Conservation (phyloP, 2,888 invertebrate genomes). For the Sisyra nigra region DNA sequence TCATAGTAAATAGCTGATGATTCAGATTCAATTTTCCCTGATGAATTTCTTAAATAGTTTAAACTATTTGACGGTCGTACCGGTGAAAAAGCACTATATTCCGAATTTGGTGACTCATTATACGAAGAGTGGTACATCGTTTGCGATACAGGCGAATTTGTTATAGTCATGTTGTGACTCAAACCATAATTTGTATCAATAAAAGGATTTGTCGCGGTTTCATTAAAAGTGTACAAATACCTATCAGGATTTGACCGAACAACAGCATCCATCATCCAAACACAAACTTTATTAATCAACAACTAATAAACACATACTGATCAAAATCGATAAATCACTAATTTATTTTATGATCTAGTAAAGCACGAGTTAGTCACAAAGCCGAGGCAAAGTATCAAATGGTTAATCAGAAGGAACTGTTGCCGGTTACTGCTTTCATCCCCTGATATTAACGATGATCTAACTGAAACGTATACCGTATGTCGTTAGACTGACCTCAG, state of each 20-base stretch:
- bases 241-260: not conserved
- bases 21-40: too few relatives aligned
- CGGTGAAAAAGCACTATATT: constrained; percentile 3
- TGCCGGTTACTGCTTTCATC: too few relatives aligned
- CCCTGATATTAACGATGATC: too few relatives aligned
- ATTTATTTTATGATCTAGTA: too few relatives aligned
- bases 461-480: constrained; percentile 1
- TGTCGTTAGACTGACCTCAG: constrained; percentile 8
- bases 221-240: not conserved
- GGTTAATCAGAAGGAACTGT: too few relatives aligned
- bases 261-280: not conserved
- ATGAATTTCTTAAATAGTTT: too few relatives aligned
- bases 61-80: not conserved
- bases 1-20: not conserved
- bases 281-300: not conserved
- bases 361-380: too few relatives aligned
- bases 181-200: not conserved
- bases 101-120: constrained; percentile 2
- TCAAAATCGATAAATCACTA: too few relatives aligned
- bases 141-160: not conserved
- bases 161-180: not conserved
- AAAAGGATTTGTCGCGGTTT: not conserved
- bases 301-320: not conserved
- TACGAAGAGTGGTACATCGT: not conserved
- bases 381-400: too few relatives aligned